phyloP scores from a whole-genome alignment of 2,888 invertebrate species.

The Zaprionus obscuricornis region DNA sequence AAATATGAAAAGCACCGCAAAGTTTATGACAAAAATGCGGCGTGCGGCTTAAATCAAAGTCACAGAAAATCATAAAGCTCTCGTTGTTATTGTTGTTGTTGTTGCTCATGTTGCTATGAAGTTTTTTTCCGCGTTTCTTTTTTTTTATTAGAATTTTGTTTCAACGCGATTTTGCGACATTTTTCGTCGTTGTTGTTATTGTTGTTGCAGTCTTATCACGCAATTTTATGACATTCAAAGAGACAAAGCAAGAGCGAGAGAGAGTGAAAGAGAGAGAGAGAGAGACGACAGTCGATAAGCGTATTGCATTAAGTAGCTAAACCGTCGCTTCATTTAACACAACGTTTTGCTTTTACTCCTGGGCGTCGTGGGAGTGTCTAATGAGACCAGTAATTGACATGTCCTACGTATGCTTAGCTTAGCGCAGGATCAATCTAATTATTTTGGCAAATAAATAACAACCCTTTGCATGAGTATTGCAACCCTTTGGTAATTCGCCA shows the following conservation, averaged over 20 bases:
- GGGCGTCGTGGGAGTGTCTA: conserved; percentile 41
- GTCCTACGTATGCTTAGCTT: too few relatives aligned
- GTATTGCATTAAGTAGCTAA: conserved; percentile 36
- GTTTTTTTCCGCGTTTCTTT: conserved; percentile 12
- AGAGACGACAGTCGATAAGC: conserved; percentile 35
- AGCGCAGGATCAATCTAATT: conserved; percentile 81
- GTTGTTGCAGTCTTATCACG: conserved; percentile 48
- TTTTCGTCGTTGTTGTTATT: conserved; percentile 31
- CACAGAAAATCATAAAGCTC: conserved; percentile 62
- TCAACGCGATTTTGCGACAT: conserved; percentile 71
- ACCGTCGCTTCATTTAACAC: too few relatives aligned
- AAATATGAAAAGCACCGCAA: conserved; percentile 68
- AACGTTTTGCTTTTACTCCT: too few relatives aligned
- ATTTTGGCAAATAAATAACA: conserved; percentile 80
- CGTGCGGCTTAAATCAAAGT: conserved; percentile 77
- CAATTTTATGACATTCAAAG: conserved; percentile 55
- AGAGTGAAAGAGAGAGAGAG: neutral
- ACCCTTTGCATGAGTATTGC: conserved; percentile 44
- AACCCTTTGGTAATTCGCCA: conserved; percentile 63
- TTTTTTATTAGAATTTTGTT: conserved; percentile 51
- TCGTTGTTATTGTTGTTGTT: conserved; percentile 22
- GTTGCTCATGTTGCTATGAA: conserved; percentile 14
- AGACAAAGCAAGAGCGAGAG: neutral
- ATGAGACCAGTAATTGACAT: conserved; percentile 69
- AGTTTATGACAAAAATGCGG: conserved; percentile 73